Evolutionary conservation across 2,113 vertebrate species (phyloP).

Genomic region (Stomatorhinus ivindoensis): DNA sequence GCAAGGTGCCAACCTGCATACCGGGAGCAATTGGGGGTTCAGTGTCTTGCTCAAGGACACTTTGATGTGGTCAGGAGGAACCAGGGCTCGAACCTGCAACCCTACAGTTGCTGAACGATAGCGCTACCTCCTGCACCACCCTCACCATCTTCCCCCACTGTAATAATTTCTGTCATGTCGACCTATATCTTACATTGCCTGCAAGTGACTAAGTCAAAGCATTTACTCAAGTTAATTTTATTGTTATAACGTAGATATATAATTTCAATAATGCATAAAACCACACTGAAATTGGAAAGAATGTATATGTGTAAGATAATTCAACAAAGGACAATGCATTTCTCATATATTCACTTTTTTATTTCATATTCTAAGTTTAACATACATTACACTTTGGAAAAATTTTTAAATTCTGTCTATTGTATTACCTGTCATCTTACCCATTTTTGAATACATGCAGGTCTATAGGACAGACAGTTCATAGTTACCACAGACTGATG

Average conservation of each 20-base stretch:
- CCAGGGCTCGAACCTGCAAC: too few species aligned
- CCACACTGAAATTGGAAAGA: background rate
- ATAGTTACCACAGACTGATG: background rate
- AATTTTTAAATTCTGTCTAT: background rate
- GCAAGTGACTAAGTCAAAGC: background rate
- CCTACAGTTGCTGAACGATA: too few species aligned
- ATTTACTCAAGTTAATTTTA: background rate
- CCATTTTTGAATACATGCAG: conserved; percentile 1
- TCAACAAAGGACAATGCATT: background rate
- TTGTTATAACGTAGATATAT: background rate
- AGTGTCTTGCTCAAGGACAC: too few species aligned
- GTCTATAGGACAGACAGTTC: background rate
- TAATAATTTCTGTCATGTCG: background rate
- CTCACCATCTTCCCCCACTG: too few species aligned
- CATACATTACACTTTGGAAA: background rate
- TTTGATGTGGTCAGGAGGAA: too few species aligned
- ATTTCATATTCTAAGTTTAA: conserved; percentile 5
- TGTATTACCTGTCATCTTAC: background rate
- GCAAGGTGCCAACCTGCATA: too few species aligned
- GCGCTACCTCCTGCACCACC: too few species aligned
- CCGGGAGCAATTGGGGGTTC: too few species aligned
- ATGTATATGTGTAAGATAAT: background rate
- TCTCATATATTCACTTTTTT: background rate
- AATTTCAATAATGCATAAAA: background rate
- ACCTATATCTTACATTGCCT: background rate